Evolutionary conservation across 2,797 vertebrate genomes (phyloP), one percentile per base, ranked within the genome.

Genomic region (Hydrolagus colliei): DNA sequence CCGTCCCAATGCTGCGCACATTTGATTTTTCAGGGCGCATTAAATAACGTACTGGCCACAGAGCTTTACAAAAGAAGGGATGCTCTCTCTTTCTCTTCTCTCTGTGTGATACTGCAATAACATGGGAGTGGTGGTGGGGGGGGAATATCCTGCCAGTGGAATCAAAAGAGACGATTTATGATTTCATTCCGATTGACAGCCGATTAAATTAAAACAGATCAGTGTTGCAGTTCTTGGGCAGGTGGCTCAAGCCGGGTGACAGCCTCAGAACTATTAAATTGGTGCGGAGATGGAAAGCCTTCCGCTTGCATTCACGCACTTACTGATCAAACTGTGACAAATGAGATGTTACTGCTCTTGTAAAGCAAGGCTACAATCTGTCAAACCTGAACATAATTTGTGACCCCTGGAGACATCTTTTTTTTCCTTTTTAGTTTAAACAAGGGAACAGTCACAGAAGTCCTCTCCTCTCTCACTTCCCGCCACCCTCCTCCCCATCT

Each of bases 151-250:
- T 89, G 90, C 91, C 91, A 90, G 89, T 90, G 92, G 92, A 84
- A 95, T 93, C 93, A 93, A 94, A 95, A 91, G 91, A 93, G 91
- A 92, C 91, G 92, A 94, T 95, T 90, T 93, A 92, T 92, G 89
- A 94, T 93, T 94, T 95, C 95, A 95, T 94, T 93, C 90, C 91
- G 90, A 92, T 93, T 94, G 95, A 95, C 91, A 90, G 94, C 93
- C 93, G 94, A 95, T 96, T 95, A 94, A 96, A 96, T 95, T 95
- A 96, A 96, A 96, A 94, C 95, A 95, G 94, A 94, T 94, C 94
- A 93, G 94, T 93, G 91, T 92, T 91, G 93, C 88, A 88, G 93
- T 94, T 92, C 93, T 91, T 89, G 93, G 92, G 93, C 95, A 96
- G 96, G 96, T 96, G 96, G 96, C 93, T 93, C 93, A 93, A 93